Conservation (phyloP, 2,888 invertebrate species). For the Conchocele bisecta region DNA sequence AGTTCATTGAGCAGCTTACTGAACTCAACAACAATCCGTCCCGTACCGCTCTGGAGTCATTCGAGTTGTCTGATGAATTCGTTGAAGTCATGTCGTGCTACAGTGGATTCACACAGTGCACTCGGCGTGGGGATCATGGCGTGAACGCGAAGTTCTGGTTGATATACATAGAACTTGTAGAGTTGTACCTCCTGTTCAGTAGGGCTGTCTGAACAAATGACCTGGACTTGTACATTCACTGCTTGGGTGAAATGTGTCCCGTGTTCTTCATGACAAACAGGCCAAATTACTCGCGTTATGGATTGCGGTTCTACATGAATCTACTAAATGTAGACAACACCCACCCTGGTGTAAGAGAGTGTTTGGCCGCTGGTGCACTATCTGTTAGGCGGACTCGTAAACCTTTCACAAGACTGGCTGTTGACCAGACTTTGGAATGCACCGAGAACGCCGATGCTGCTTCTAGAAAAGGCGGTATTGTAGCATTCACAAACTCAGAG, state of each 20-base stretch:
- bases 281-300: conserved; percentile 56
- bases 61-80: too few species aligned
- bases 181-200: conserved; percentile 22
- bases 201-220: conserved; percentile 45
- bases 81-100: conserved; percentile 5
- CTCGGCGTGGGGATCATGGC: conserved; percentile 41
- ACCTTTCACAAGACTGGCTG: conserved; percentile 12
- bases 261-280: too few species aligned
- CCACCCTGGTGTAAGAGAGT: background rate
- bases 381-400: background rate
- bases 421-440: conserved; percentile 16
- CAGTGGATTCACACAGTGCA: conserved; percentile 2
- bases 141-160: conserved; percentile 51
- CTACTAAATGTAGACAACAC: conserved; percentile 50
- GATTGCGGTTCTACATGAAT: conserved; percentile 48
- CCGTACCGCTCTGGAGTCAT: too few species aligned
- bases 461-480: conserved; percentile 15
- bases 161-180: conserved; percentile 43
- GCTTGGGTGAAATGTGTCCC: conserved; percentile 6
- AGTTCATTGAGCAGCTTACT: background rate
- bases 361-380: conserved; percentile 11
- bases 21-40: conserved; percentile 2
- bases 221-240: conserved; percentile 36
- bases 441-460: conserved; percentile 31
- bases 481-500: background rate